Conservation (phyloP, 2,113 vertebrate genomes). For the Nansenia antarctica region DNA sequence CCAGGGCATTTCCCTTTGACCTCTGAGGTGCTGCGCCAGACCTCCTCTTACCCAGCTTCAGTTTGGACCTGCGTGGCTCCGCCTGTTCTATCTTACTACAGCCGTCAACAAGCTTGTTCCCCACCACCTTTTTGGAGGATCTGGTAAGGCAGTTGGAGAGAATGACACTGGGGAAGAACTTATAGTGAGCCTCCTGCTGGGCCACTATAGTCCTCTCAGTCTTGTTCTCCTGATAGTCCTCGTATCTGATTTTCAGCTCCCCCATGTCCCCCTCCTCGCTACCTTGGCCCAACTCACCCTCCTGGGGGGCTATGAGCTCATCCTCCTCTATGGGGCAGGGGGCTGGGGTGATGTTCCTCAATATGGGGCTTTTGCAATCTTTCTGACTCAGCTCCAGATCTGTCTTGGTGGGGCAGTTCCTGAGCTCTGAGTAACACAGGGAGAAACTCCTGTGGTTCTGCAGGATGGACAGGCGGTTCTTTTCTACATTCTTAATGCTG, state of each 20-base stretch:
- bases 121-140: constrained; percentile 77
- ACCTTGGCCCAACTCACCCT: constrained; percentile 65
- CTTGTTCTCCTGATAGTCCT: constrained; percentile 97
- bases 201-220: constrained; percentile 88
- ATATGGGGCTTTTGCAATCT: constrained; percentile 68
- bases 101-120: constrained; percentile 63
- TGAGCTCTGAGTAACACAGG: constrained; percentile 80
- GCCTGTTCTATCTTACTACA: constrained; percentile 77
- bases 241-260: constrained; percentile 95
- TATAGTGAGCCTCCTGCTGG: constrained; percentile 96
- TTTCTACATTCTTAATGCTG: constrained; percentile 88
- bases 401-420: constrained; percentile 81
- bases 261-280: constrained; percentile 85
- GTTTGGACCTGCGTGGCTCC: constrained; percentile 78
- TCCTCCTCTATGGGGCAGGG: constrained; percentile 54
- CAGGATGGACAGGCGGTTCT: constrained; percentile 75
- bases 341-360: constrained; percentile 54
- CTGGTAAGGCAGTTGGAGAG: constrained; percentile 95
- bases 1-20: constrained; percentile 57
- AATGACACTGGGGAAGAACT: constrained; percentile 97
- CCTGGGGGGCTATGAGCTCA: constrained; percentile 44
- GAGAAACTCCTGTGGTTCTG: constrained; percentile 84
- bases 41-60: constrained; percentile 87
- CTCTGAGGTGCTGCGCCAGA: constrained; percentile 65
- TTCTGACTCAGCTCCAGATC: constrained; percentile 81